Evolutionary conservation across 2,888 invertebrate species (phyloP).

Genomic region (Mythimna impura): DNA sequence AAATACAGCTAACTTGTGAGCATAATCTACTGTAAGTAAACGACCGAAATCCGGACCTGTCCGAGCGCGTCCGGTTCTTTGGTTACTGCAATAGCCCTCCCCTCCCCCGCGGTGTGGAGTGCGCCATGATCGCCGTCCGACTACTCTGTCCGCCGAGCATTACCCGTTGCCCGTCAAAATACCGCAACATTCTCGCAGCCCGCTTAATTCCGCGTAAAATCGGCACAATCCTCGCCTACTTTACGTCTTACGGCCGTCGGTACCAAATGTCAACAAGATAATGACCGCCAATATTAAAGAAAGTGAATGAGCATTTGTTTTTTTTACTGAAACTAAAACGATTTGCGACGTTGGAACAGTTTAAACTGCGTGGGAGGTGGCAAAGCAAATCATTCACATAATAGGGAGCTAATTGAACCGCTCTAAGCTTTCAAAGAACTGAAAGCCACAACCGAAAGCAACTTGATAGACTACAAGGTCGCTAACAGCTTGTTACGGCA

Average conservation of each 20-base stretch:
- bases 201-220: conserved; percentile 57
- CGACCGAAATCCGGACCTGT: conserved; percentile 61
- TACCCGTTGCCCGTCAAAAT: conserved; percentile 61
- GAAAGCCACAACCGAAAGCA: conserved; percentile 48
- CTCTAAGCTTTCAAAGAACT: conserved; percentile 50
- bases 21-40: conserved; percentile 53
- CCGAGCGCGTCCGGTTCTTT: conserved; percentile 59
- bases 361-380: conserved; percentile 28
- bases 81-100: conserved; percentile 57
- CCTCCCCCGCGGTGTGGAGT: conserved; percentile 27
- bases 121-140: conserved; percentile 48
- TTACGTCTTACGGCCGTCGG: conserved; percentile 44
- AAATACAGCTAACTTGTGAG: conserved; percentile 42
- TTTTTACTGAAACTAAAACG: conserved; percentile 42
- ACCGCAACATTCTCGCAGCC: conserved; percentile 61
- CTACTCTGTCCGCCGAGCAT: conserved; percentile 47
- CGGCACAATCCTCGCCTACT: conserved; percentile 49
- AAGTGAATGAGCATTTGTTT: conserved; percentile 58
- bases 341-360: conserved; percentile 37
- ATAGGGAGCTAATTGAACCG: conserved; percentile 51
- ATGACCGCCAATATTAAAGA: conserved; percentile 60
- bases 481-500: conserved; percentile 57
- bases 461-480: conserved; percentile 57
- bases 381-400: conserved; percentile 40
- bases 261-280: conserved; percentile 64